phyloP scores from a whole-genome alignment of 1,140 invertebrate species.

The Melitaea cinxia region DNA sequence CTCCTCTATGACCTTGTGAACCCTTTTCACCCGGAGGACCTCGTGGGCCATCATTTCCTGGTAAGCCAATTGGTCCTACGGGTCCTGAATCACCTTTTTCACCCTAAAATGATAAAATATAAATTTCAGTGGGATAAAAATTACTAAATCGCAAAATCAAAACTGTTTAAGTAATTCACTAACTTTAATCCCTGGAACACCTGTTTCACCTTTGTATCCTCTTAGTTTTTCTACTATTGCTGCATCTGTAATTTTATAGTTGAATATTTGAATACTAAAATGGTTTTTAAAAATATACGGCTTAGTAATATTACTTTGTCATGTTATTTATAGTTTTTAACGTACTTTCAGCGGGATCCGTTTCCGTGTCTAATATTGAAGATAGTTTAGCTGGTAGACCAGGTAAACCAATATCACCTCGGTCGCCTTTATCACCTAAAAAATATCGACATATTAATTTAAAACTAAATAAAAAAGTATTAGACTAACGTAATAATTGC shows the following conservation, averaged over 20 bases:
- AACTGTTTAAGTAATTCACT: background rate
- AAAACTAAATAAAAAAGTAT: too few relatives aligned
- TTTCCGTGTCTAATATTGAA: constrained; percentile 51
- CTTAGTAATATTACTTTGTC: too few relatives aligned
- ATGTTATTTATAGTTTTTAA: too few relatives aligned
- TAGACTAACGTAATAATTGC: too few relatives aligned
- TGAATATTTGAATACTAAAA: too few relatives aligned
- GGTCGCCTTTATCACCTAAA: constrained; percentile 55
- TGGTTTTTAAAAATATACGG: too few relatives aligned
- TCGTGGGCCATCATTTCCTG: constrained; percentile 49
- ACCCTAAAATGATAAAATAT: constrained; percentile 33
- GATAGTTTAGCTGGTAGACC: constrained; percentile 57
- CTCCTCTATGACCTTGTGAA: constrained; percentile 46
- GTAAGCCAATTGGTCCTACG: constrained; percentile 43
- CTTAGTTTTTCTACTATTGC: constrained; percentile 55
- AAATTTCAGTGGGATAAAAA: background rate
- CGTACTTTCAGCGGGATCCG: constrained; percentile 55
- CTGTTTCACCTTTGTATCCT: constrained; percentile 49
- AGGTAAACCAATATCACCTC: constrained; percentile 49
- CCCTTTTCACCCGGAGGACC: constrained; percentile 47
- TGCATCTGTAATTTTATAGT: constrained; percentile 52
- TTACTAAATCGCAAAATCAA: background rate
- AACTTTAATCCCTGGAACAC: constrained; percentile 21
- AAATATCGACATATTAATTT: constrained; percentile 11
- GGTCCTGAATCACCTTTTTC: constrained; percentile 50